Percentiles rank a stretch among this genome's conserved stretches.
Conservation (phyloP, 2,888 invertebrate species). For the Phaedon cochleariae region DNA sequence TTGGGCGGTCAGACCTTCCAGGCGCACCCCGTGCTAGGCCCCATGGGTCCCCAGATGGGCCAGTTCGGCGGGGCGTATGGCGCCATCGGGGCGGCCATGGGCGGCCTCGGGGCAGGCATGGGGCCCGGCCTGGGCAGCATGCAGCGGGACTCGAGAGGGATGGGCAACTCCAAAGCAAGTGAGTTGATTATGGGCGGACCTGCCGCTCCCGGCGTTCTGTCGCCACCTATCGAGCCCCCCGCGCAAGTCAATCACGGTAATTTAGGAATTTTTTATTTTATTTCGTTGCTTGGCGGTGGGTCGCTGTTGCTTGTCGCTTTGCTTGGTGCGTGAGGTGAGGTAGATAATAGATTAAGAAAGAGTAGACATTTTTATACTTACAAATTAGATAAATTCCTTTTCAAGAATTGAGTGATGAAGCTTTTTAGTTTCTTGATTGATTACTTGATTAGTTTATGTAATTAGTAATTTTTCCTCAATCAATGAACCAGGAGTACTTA, state of each 20-base stretch:
- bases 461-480: no score
- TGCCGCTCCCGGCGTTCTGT: conserved; percentile 55
- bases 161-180: conserved; percentile 67
- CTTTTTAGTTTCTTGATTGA: no score
- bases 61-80: conserved; percentile 63
- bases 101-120: conserved; percentile 44
- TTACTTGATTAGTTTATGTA: no score
- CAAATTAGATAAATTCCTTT: no score
- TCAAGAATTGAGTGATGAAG: no score
- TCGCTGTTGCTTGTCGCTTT: conserved; percentile 17
- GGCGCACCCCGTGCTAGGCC: conserved; percentile 76
- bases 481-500: no score
- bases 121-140: conserved; percentile 61
- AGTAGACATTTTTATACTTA: no score
- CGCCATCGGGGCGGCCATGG: conserved; percentile 59
- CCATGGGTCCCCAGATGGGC: conserved; percentile 62
- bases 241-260: conserved; percentile 62
- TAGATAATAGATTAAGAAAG: no score
- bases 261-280: conserved; percentile 37
- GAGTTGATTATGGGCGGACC: conserved; percentile 65
- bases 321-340: background rate
- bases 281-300: conserved; percentile 27
- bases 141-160: conserved; percentile 60
- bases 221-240: conserved; percentile 61
- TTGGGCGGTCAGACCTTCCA: conserved; percentile 72